phyloP scores from a whole-genome alignment of 2,888 invertebrate species.

The Brachypterus glaber region DNA sequence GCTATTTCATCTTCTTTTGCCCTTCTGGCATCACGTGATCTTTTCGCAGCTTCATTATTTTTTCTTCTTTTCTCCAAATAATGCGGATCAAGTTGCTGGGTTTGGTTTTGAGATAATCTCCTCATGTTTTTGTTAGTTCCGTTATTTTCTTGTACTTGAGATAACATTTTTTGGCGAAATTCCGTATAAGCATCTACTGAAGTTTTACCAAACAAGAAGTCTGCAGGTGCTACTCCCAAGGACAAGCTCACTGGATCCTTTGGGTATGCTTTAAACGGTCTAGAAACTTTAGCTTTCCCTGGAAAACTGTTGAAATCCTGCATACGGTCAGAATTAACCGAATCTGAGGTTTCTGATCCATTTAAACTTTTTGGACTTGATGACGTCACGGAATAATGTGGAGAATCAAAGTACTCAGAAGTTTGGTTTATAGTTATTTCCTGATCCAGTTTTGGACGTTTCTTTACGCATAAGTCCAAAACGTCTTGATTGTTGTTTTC shows the following conservation, averaged over 20 bases:
- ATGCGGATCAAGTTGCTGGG: conserved; percentile 44
- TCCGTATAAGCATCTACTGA: conserved; percentile 59
- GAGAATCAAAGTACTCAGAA: no score
- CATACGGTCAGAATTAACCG: no score
- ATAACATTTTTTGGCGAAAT: conserved; percentile 59
- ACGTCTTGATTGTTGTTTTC: no score
- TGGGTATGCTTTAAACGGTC: conserved; percentile 65
- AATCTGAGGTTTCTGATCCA: no score
- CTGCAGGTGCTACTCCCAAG: conserved; percentile 40
- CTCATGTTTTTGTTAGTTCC: conserved; percentile 63
- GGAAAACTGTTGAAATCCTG: no score
- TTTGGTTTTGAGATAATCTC: conserved; percentile 31
- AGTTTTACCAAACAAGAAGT: no score
- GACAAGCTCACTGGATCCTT: conserved; percentile 56
- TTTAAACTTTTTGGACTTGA: no score
- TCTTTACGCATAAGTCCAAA: no score
- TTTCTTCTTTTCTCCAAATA: conserved; percentile 83
- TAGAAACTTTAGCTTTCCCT: no score
- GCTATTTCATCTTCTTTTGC: conserved; percentile 89
- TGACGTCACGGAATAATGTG: no score
- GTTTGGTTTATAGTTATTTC: no score
- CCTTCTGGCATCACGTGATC: conserved; percentile 81
- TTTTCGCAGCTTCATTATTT: conserved; percentile 92
- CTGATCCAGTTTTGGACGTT: no score
- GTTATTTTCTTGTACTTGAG: conserved; percentile 52